Percentiles rank a stretch among this genome's conserved stretches.
Evolutionary conservation across 2,113 vertebrate genomes (phyloP).

Genomic region (Anas platyrhynchos): DNA sequence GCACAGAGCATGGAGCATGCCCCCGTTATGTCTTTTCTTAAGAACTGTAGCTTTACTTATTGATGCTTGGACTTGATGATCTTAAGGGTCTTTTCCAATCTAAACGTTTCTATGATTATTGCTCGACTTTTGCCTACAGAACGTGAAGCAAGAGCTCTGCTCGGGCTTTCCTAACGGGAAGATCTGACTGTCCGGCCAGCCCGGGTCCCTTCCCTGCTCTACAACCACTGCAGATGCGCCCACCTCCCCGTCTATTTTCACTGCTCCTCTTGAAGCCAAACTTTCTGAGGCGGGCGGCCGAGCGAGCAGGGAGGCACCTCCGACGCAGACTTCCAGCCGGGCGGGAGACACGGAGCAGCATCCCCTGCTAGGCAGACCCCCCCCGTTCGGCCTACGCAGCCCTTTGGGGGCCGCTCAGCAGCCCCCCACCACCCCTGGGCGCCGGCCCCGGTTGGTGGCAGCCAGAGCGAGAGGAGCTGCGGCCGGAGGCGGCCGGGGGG

Average conservation of each 20-base stretch:
- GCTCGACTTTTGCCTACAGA: background rate
- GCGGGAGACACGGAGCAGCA: background rate
- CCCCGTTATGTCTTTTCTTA: accelerated
- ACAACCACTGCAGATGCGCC: accelerated
- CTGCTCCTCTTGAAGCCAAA: accelerated
- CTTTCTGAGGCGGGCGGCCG: accelerated
- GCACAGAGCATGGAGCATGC: accelerated
- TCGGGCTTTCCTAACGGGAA: background rate
- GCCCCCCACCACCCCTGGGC: too few species aligned
- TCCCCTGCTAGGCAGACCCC: background rate
- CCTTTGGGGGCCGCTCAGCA: background rate
- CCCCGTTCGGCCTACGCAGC: too few species aligned
- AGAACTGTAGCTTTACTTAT: background rate
- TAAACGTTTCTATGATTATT: background rate
- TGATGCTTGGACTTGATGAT: background rate
- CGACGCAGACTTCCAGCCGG: background rate
- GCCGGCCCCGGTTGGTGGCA: background rate
- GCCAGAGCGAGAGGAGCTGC: background rate
- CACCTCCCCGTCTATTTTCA: background rate
- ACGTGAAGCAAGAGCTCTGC: background rate
- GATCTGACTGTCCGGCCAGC: background rate
- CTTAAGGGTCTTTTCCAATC: background rate
- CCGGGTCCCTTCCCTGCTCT: accelerated
- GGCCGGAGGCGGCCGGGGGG: background rate
- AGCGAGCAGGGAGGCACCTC: background rate